These are phyloP conservation scores for Gymnogyps californianus DNA, from an alignment of 2,113 vertebrate species.

Conservation along the genomic window DNA sequence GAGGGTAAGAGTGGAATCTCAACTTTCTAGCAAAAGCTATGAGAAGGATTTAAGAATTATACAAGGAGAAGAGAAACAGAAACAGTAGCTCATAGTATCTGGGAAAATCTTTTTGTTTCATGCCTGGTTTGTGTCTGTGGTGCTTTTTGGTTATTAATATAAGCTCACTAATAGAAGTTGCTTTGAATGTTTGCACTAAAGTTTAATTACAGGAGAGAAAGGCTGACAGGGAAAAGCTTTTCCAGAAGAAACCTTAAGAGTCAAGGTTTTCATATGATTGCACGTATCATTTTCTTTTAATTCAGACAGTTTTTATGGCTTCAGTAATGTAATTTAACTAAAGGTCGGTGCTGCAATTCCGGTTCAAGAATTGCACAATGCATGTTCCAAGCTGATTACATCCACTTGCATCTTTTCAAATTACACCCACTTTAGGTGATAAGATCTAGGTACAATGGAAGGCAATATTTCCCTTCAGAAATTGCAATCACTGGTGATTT, in stretches of 20 bases:
- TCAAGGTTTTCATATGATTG: not conserved
- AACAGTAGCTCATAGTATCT: not conserved
- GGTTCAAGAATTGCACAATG: not conserved
- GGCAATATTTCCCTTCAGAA: not conserved
- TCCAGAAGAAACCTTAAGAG: not conserved
- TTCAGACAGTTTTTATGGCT: not conserved
- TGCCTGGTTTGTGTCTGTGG: not conserved
- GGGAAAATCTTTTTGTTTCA: not conserved
- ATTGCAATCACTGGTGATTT: not conserved
- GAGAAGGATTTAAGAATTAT: not conserved
- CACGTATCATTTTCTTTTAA: not conserved
- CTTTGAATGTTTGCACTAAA: not conserved
- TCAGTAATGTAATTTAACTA: not conserved
- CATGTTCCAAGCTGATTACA: slow-evolving; percentile 13
- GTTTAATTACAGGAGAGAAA: not conserved
- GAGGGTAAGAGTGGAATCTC: not conserved
- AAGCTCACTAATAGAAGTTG: not conserved
- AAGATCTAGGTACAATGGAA: not conserved
- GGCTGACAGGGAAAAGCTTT: not conserved
- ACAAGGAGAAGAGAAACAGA: not conserved
- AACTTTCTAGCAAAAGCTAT: not conserved
- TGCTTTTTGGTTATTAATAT: not conserved
- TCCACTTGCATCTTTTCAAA: not conserved
- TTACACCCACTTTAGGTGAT: not conserved
- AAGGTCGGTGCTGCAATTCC: not conserved